Conservation (phyloP, 2,888 invertebrate genomes). For the Palloptera scutellata region DNA sequence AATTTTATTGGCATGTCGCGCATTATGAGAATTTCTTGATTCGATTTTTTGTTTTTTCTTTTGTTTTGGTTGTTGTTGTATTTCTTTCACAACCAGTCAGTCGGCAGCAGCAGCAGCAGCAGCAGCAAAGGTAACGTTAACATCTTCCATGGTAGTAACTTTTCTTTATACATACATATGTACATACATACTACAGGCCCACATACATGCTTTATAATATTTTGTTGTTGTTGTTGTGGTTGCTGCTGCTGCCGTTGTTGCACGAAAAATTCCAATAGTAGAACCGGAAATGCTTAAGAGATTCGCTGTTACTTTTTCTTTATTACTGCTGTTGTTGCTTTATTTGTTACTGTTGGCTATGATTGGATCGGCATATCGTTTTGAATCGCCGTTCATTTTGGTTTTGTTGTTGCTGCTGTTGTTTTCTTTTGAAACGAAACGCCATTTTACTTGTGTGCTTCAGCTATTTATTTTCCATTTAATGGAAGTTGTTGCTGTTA, state of each 20-base stretch:
- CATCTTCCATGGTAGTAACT: background rate
- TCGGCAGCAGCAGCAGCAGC: constrained; percentile 12
- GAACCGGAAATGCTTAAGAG: constrained; percentile 54
- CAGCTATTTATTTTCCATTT: constrained; percentile 53
- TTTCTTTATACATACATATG: background rate
- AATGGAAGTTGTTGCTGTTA: constrained; percentile 51
- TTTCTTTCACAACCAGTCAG: constrained; percentile 19
- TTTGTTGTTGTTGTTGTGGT: constrained; percentile 17
- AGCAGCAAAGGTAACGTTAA: background rate
- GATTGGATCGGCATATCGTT: constrained; percentile 32
- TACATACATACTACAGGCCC: no score
- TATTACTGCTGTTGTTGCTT: constrained; percentile 23
- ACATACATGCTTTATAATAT: background rate
- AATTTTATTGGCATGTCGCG: constrained; percentile 24
- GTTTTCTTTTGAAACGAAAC: constrained; percentile 31
- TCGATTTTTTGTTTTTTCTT: constrained; percentile 3
- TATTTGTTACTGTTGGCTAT: constrained; percentile 38
- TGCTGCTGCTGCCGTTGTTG: constrained; percentile 15
- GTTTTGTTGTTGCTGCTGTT: constrained; percentile 6
- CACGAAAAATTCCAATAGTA: constrained; percentile 47
- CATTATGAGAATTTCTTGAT: constrained; percentile 22
- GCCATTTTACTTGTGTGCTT: constrained; percentile 37
- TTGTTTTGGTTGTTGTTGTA: constrained; percentile 28
- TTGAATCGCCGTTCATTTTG: constrained; percentile 22
- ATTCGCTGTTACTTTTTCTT: constrained; percentile 33